Evolutionary conservation across 1,140 invertebrate species (phyloP).

Genomic region (Drosophila albomicans): DNA sequence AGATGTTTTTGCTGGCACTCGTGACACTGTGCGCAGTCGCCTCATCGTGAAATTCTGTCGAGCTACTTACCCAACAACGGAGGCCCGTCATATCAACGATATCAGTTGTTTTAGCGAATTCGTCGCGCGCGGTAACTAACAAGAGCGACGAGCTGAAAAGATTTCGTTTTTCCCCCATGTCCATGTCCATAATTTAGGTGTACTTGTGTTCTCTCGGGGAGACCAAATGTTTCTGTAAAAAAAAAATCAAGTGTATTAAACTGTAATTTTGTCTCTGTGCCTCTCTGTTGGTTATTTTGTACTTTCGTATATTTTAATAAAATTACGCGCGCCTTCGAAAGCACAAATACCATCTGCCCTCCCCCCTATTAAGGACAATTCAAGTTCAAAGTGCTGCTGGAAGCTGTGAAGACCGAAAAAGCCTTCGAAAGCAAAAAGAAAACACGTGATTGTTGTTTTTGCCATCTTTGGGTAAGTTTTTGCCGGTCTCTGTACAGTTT

Average conservation of each 20-base stretch:
- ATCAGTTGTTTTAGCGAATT: constrained; percentile 81
- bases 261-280: constrained; percentile 67
- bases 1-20: constrained; percentile 15
- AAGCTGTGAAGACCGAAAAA: constrained; percentile 45
- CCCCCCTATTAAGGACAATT: constrained; percentile 60
- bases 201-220: constrained; percentile 24
- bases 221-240: constrained; percentile 33
- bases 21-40: constrained; percentile 54
- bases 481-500: constrained; percentile 59
- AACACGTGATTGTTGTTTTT: constrained; percentile 39
- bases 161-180: constrained; percentile 38
- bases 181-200: constrained; percentile 58
- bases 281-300: constrained; percentile 24
- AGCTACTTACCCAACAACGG: constrained; percentile 64
- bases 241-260: constrained; percentile 51
- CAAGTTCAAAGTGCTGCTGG: constrained; percentile 68
- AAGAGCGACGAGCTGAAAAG: constrained; percentile 38
- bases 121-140: constrained; percentile 66
- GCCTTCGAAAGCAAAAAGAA: background rate
- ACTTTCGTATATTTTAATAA: constrained; percentile 67
- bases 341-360: constrained; percentile 25
- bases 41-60: constrained; percentile 55
- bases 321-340: constrained; percentile 64
- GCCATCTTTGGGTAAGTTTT: constrained; percentile 60
- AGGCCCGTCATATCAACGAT: constrained; percentile 79